Evolutionary conservation across 35 echinoderm and acorn worm genomes (phyloP).

Genomic region (Amphiura filiformis): DNA sequence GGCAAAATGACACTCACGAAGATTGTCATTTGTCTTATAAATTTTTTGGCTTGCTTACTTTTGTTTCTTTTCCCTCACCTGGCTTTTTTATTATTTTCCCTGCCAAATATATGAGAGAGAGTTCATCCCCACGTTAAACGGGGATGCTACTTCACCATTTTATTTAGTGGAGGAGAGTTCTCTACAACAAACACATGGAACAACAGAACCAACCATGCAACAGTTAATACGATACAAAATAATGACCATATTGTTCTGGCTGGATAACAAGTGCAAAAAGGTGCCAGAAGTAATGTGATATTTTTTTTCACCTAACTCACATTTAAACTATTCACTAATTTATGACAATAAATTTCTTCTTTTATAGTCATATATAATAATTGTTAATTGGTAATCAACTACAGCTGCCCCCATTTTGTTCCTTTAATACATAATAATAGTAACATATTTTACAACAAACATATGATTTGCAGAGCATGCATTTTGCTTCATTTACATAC

Average conservation of each 20-base stretch:
- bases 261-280: neutral
- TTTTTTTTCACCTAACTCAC: neutral
- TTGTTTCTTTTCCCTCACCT: no score
- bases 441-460: no score
- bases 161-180: constrained; percentile 6
- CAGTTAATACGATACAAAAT: neutral
- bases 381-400: neutral
- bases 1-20: no score
- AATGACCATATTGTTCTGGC: neutral
- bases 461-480: no score
- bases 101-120: no score
- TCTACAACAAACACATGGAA: constrained; percentile 8
- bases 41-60: no score
- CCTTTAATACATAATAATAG: no score
- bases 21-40: no score
- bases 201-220: neutral
- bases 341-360: neutral
- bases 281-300: neutral
- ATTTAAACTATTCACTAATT: neutral
- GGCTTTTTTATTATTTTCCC: no score
- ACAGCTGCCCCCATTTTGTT: neutral
- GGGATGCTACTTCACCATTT: no score
- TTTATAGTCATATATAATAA: neutral
- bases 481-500: no score
- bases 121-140: no score